A percentile compares a stretch with the other conserved stretches of the same genome.
phyloP scores from a whole-genome alignment of 2,113 vertebrate genomes.

The Syngnathus scovelli region DNA sequence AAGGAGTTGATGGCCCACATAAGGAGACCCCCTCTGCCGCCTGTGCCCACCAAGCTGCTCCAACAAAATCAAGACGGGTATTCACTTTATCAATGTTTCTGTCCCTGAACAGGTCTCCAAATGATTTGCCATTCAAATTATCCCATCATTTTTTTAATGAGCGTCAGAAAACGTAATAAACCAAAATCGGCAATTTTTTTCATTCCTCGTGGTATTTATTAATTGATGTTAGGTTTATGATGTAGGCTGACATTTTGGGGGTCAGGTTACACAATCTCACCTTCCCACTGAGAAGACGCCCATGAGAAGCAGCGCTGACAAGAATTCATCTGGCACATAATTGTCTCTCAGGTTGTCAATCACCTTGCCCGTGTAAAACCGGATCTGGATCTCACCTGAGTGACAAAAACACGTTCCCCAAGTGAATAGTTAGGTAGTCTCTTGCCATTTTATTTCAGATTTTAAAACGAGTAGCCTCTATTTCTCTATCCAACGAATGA shows the following conservation, averaged over 20 bases:
- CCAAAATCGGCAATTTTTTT: no score
- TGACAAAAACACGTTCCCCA: background rate
- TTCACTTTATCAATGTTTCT: background rate
- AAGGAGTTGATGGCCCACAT: slow-evolving; percentile 51
- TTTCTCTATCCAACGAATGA: no score
- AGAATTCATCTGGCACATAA: slow-evolving; percentile 55
- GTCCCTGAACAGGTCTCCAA: background rate
- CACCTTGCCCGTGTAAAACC: slow-evolving; percentile 73
- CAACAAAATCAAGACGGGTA: background rate
- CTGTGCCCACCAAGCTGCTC: slow-evolving; percentile 57
- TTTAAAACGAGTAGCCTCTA: no score
- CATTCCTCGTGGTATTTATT: background rate
- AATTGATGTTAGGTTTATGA: background rate
- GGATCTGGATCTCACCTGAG: slow-evolving; percentile 69
- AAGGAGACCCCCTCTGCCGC: slow-evolving; percentile 64
- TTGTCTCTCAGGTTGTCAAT: slow-evolving; percentile 76
- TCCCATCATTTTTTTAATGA: background rate
- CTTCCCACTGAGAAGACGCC: slow-evolving; percentile 69
- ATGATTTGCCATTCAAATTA: background rate
- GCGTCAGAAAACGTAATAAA: no score
- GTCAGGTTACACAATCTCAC: slow-evolving; percentile 40
- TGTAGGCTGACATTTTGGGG: background rate
- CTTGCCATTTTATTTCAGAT: no score
- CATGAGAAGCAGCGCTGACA: slow-evolving; percentile 65
- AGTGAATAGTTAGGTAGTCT: no score